These are phyloP conservation scores for Cheilosia vernalis DNA, from an alignment of 2,888 invertebrate genomes.

Conservation along the genomic window DNA sequence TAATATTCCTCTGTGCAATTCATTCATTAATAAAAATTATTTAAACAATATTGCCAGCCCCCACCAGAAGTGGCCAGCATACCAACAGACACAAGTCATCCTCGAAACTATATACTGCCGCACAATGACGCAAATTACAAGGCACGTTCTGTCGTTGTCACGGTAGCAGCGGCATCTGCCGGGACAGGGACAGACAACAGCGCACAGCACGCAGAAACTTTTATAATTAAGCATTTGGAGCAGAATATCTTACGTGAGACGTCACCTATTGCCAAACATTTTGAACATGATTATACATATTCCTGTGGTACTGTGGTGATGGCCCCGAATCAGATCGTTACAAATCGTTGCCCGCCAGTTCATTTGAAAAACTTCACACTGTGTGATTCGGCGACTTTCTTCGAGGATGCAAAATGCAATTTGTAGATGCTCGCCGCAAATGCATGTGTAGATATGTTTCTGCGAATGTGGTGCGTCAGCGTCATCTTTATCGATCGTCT, in stretches of 20 bases:
- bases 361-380: constrained; percentile 58
- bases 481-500: constrained; percentile 33
- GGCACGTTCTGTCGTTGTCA: constrained; percentile 52
- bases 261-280: constrained; percentile 74
- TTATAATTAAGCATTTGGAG: constrained; percentile 74
- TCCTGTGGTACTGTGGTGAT: constrained; percentile 27
- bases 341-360: constrained; percentile 70
- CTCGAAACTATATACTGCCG: constrained; percentile 55
- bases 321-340: constrained; percentile 73
- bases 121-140: constrained; percentile 71
- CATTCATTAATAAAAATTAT: constrained; percentile 75
- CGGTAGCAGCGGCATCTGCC: neutral
- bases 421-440: constrained; percentile 55
- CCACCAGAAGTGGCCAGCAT: constrained; percentile 43
- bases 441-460: neutral
- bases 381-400: constrained; percentile 43
- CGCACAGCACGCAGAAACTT: constrained; percentile 52
- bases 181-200: neutral
- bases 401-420: constrained; percentile 44
- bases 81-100: constrained; percentile 62
- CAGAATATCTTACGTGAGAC: constrained; percentile 73
- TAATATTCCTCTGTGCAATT: constrained; percentile 51
- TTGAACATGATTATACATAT: constrained; percentile 67
- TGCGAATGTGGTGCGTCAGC: constrained; percentile 49
- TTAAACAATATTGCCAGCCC: constrained; percentile 67